Conservation (phyloP, 2,113 vertebrate genomes). For the Triplophysa tibetana region DNA sequence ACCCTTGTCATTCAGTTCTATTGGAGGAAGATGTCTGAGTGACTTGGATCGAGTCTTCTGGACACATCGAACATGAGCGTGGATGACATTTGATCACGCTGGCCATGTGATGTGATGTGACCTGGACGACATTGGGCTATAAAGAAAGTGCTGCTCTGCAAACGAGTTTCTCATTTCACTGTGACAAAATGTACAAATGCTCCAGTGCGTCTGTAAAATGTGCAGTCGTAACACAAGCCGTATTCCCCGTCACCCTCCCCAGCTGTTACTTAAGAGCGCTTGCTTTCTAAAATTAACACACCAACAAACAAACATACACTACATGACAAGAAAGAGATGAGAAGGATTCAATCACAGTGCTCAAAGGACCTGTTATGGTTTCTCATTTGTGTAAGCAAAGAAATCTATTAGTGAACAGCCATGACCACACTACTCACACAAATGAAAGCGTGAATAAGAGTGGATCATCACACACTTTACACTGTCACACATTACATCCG, state of each 20-base stretch:
- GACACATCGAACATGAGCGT: not conserved
- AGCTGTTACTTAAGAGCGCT: not conserved
- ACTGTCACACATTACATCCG: no score
- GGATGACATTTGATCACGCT: slow-evolving; percentile 10
- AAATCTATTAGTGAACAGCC: no score
- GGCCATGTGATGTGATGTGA: slow-evolving; percentile 20
- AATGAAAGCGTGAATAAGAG: no score
- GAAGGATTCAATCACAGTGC: no score
- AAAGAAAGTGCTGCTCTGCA: not conserved
- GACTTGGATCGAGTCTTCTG: not conserved
- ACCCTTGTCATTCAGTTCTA: slow-evolving; percentile 20
- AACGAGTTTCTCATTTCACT: not conserved
- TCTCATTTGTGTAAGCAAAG: no score
- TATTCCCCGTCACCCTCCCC: not conserved
- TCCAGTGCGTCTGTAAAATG: not conserved
- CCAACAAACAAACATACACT: no score
- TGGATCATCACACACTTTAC: no score
- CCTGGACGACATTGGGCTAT: not conserved
- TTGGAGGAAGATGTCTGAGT: slow-evolving; percentile 7
- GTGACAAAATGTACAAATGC: slow-evolving; percentile 25
- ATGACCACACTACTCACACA: no score
- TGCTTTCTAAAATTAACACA: slow-evolving; percentile 4
- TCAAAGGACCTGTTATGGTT: no score
- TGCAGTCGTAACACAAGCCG: not conserved
- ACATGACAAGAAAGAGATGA: no score